These are phyloP conservation scores for Eciton burchellii DNA, from an alignment of 1,140 invertebrate species.

Conservation along the genomic window DNA sequence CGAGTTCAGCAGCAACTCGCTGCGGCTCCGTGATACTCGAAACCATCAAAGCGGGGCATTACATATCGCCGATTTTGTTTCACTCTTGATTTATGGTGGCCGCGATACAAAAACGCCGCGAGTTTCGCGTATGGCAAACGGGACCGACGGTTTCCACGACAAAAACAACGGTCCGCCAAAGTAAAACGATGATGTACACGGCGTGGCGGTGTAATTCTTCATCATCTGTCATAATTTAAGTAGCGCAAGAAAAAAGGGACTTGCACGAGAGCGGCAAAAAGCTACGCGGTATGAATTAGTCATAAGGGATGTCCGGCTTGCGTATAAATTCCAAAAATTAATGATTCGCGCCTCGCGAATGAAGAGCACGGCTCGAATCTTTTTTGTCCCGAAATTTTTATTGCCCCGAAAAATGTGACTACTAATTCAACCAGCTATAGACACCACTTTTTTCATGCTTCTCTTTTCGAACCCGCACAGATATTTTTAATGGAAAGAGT, in stretches of 20 bases:
- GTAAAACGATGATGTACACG: constrained; percentile 45
- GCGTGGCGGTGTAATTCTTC: constrained; percentile 28
- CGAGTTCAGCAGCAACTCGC: constrained; percentile 59
- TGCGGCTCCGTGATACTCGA: constrained; percentile 52
- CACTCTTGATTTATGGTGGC: constrained; percentile 62
- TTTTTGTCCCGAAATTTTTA: background rate
- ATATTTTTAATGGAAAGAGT: constrained; percentile 16
- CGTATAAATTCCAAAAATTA: background rate
- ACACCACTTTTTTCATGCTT: background rate
- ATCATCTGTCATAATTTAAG: constrained; percentile 22
- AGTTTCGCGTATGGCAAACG: constrained; percentile 31
- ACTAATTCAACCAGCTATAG: background rate
- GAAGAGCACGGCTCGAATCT: background rate
- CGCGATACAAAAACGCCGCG: constrained; percentile 55
- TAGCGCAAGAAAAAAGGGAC: background rate
- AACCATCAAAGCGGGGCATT: constrained; percentile 66
- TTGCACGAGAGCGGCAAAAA: background rate
- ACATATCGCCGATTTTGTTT: constrained; percentile 59
- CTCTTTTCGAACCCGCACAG: background rate
- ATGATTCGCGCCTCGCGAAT: background rate
- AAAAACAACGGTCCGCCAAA: constrained; percentile 37
- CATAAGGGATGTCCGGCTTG: background rate
- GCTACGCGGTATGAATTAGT: background rate
- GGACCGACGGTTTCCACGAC: constrained; percentile 30
- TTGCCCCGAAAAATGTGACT: background rate